Evolutionary conservation across 2,888 invertebrate species (phyloP), one percentile per base, ranked within the genome.

Genomic region (Hirtodrosophila histrioides): DNA sequence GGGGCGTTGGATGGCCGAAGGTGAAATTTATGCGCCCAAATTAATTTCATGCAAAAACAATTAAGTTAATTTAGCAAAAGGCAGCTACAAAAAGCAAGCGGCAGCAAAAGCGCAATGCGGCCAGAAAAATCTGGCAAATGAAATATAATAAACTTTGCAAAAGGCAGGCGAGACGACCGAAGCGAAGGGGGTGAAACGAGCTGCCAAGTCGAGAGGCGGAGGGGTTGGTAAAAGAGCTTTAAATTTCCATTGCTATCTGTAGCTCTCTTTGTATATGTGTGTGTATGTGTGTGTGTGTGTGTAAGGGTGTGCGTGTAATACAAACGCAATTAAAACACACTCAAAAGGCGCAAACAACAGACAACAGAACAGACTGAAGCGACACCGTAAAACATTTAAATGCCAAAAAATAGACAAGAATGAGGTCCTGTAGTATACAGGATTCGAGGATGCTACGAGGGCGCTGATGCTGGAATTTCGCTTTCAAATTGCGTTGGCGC

Each of bases 1-100:
- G 43, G 24, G 7, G 29, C 35, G 31, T 48, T 61, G 53, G 64
- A 64, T 75, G 71, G 76, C 76, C 76, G 71, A 81, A 85, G 87
- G 87, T 87, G 72, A 77, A 85, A 85, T 85, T 85, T 85, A 85
- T 85, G 88, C 84, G 86, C 69, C 61, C 69, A 87, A 84, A 87
- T 85, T 85, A 85, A 85, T 87, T 85, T 85, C 84, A 87, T 77
- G 88, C 88, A 86, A 87, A 87, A 82, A 87, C 84, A 85, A 85
- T 85, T 85, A 85, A 85, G 84, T 85, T 85, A 85, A 85, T 85
- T 85, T 85, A 82, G 86, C 82, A 82, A 81, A 78, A 84, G 71
- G 75, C 73, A 70, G n/a, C 11, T 49, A 8, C 36, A 36, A 37
- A 24, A 43, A 29, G 39, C 35, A 33, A 60, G 36, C 33, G 51